Evolutionary conservation across 1,140 invertebrate genomes (phyloP).

Genomic region (Sitodiplosis mosellana): DNA sequence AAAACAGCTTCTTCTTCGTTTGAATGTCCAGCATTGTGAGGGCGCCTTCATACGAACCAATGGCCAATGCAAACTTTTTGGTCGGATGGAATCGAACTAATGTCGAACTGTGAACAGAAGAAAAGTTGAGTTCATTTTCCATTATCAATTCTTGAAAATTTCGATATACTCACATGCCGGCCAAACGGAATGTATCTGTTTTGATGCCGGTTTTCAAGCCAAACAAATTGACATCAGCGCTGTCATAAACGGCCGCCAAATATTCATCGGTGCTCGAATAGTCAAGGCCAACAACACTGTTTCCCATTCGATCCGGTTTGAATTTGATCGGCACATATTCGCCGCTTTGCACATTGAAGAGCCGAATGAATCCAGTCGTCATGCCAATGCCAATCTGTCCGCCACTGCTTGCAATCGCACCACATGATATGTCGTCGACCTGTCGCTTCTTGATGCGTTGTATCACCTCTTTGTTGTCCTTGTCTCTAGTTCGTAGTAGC

Average conservation of each 20-base stretch:
- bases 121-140: no score
- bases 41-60: conserved; percentile 18
- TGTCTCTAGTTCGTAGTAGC: conserved; percentile 19
- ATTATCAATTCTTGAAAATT: not conserved
- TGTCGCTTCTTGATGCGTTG: conserved; percentile 19
- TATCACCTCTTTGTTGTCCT: conserved; percentile 11
- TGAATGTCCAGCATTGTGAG: conserved; percentile 18
- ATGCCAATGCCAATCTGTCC: conserved; percentile 20
- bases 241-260: conserved; percentile 18
- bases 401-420: conserved; percentile 14
- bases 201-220: conserved; percentile 20
- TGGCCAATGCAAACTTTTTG: conserved; percentile 16
- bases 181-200: conserved; percentile 15
- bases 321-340: conserved; percentile 11
- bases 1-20: conserved; percentile 14
- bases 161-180: conserved; percentile 15
- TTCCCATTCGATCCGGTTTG: conserved; percentile 10
- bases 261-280: conserved; percentile 21
- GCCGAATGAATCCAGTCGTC: conserved; percentile 14
- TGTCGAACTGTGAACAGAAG: conserved; percentile 11
- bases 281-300: conserved; percentile 17
- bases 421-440: conserved; percentile 19
- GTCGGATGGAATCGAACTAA: conserved; percentile 20
- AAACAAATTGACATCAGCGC: conserved; percentile 17
- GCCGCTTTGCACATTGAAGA: conserved; percentile 15